Evolutionary conservation across 2,113 vertebrate genomes (phyloP).

Genomic region (Ammodramus savannarum): DNA sequence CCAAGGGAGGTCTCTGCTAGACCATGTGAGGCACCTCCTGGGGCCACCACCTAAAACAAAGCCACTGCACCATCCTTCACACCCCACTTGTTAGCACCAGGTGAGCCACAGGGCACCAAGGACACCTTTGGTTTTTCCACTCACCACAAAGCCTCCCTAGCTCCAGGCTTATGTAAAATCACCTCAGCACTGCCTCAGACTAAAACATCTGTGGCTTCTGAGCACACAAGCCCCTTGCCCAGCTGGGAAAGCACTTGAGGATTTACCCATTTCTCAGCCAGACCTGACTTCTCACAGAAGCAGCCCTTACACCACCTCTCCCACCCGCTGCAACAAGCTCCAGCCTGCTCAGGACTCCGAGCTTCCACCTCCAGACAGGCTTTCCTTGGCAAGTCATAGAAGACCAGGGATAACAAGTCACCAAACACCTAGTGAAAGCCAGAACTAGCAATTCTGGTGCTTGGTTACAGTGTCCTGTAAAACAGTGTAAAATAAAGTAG

Average conservation of each 20-base stretch:
- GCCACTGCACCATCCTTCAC: background rate
- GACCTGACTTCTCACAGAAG: background rate
- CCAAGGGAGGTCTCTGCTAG: background rate
- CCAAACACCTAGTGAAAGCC: background rate
- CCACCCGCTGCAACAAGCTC: background rate
- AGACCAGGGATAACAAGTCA: background rate
- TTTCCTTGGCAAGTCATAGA: background rate
- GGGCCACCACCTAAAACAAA: background rate
- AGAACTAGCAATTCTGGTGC: background rate
- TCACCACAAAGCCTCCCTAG: background rate
- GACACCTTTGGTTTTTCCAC: too few species aligned
- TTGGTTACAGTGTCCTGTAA: background rate
- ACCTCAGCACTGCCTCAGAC: background rate
- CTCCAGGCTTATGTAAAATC: background rate
- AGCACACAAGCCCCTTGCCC: background rate
- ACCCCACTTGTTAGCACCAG: accelerated
- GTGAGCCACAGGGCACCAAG: background rate
- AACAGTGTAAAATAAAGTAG: too few species aligned
- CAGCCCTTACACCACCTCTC: background rate
- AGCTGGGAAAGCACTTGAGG: background rate
- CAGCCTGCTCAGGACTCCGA: background rate
- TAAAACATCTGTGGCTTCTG: background rate
- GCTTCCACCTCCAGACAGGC: background rate
- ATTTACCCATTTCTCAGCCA: background rate
- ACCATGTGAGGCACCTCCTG: accelerated